Conservation (phyloP, 1,140 invertebrate species). For the Trachymyrmex cornetzi region DNA sequence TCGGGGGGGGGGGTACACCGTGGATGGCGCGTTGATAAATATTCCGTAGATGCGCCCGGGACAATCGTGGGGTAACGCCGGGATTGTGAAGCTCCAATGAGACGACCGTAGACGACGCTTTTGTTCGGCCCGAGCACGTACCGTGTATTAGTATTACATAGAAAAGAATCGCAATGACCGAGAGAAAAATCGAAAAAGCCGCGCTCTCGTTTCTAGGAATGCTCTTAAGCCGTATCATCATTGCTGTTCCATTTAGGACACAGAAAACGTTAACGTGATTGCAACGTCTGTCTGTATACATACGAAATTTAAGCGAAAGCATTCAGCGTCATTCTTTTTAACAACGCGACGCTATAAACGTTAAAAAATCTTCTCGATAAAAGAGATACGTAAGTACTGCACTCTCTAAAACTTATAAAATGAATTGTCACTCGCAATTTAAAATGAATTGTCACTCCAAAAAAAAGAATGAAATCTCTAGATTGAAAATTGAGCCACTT, state of each 20-base stretch:
- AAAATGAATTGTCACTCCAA: no score
- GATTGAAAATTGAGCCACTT: no score
- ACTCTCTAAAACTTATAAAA: no score
- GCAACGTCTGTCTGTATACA: background rate
- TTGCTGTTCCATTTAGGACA: conserved; percentile 25
- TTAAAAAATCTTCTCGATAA: background rate
- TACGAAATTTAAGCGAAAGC: background rate
- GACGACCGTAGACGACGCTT: conserved; percentile 63
- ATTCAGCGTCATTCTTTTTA: background rate
- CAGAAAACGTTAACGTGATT: conserved; percentile 20
- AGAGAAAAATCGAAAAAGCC: conserved; percentile 59
- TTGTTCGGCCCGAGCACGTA: conserved; percentile 69
- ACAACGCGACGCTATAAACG: background rate
- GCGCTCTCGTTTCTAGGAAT: conserved; percentile 35
- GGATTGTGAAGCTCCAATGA: conserved; percentile 61
- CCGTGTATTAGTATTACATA: conserved; percentile 65
- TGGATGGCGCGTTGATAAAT: conserved; percentile 70
- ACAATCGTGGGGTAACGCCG: conserved; percentile 72
- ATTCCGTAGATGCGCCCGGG: conserved; percentile 70
- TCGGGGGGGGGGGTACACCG: conserved; percentile 30
- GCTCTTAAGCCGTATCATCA: conserved; percentile 39
- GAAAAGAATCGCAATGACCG: conserved; percentile 54
- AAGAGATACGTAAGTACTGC: background rate
- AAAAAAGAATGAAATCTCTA: no score
- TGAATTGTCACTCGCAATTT: no score